Evolutionary conservation across 2,797 vertebrate species (phyloP), one percentile per base, ranked within the genome.

Genomic region (Myripristis jacobus): DNA sequence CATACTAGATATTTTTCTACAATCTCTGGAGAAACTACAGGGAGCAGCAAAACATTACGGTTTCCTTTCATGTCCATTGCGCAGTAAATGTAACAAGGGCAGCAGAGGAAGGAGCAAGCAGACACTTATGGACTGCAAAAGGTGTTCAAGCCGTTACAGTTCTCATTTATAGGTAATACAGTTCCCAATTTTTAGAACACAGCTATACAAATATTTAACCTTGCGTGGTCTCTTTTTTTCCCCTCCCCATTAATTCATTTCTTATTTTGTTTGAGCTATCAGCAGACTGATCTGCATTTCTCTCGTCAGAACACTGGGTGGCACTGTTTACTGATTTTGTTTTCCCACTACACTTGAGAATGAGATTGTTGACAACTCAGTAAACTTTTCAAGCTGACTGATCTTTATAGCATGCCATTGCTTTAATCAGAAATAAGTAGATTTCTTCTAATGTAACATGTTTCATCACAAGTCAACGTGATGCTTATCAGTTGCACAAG

Each of bases 271-370:
- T 19, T 38, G 10, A 50, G n/a, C 48, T 3, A n/a, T 36, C 3
- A 48, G 1, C 11, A 4, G 7, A 12, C 1, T 19, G 3, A 0
- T 2, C 11, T 84, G 81, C 31, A 87, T 47, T 79, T 77, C 63
- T 57, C 15, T 15, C 0, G 0, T 57, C 1, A 27, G 11, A 60
- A 38, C 93, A 92, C 83, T 65, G 88, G 92, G 79, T 85, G 93
- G 86, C 80, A 36, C 61, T 58, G 71, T 59, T n/a, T 16, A 44
- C 63, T 58, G 11, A 75, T 3, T 75, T 77, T 73, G 10, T 3
- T 12, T 50, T 66, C 25, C 65, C 2, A 54, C 62, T 70, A 81
- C 50, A 79, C 43, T 50, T 56, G n/a, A 10, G 70, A 69, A 62
- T 66, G 9, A 80, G 18, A 19, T 19, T 25, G 10, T n/a, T 19